Percentiles rank a stretch among this genome's conserved stretches.
phyloP scores from a whole-genome alignment of 2,113 vertebrate species.

The Larimichthys crocea region DNA sequence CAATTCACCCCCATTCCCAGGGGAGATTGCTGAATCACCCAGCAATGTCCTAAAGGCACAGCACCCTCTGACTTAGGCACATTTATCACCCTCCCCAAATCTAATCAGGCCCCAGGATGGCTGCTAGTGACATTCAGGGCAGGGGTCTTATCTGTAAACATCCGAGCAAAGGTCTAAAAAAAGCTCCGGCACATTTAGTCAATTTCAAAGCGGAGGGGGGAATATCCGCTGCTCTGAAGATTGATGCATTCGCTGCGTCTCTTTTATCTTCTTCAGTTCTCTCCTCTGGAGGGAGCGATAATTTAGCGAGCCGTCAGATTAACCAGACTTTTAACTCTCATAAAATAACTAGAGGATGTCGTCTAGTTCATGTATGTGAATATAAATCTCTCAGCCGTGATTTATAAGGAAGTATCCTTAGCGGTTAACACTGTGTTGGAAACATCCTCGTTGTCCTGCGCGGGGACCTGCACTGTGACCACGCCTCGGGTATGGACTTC shows the following conservation, averaged over 20 bases:
- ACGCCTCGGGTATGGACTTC: constrained; percentile 84
- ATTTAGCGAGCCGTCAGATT: constrained; percentile 46
- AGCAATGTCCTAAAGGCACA: constrained; percentile 71
- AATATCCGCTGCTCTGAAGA: constrained; percentile 78
- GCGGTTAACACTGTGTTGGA: constrained; percentile 5
- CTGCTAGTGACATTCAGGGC: constrained; percentile 80
- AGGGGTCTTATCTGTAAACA: constrained; percentile 86
- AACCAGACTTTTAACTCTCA: constrained; percentile 46
- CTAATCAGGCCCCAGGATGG: constrained; percentile 82
- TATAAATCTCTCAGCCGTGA: neutral
- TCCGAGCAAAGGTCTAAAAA: constrained; percentile 84
- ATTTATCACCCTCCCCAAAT: constrained; percentile 86
- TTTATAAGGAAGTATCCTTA: constrained; percentile 7
- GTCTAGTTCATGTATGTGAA: neutral
- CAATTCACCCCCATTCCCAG: constrained; percentile 77
- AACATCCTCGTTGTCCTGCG: constrained; percentile 48
- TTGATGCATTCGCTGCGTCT: constrained; percentile 63
- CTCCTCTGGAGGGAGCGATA: constrained; percentile 47
- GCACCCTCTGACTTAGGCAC: constrained; percentile 82
- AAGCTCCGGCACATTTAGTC: constrained; percentile 75
- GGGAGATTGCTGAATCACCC: constrained; percentile 77
- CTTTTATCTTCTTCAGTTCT: constrained; percentile 72
- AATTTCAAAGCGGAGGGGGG: constrained; percentile 74
- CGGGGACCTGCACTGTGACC: constrained; percentile 61
- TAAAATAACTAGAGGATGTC: neutral